phyloP scores from a whole-genome alignment of 2,113 vertebrate species.

The Romanogobio albipinnatus region DNA sequence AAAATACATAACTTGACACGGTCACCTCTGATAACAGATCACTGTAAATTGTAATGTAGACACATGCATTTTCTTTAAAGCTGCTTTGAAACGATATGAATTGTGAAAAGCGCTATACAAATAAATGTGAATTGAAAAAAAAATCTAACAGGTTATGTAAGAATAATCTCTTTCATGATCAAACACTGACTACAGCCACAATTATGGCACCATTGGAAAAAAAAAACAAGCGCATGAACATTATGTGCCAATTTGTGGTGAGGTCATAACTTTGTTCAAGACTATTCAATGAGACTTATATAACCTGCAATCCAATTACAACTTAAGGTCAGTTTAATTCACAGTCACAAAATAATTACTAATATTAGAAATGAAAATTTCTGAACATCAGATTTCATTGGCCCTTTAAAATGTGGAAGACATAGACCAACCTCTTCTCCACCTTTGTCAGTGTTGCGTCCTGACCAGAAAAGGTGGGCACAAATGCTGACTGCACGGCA shows the following conservation, averaged over 20 bases:
- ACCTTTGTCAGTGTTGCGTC: conserved; percentile 92
- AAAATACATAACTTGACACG: too few species aligned
- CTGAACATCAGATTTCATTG: not conserved
- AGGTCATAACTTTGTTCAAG: not conserved
- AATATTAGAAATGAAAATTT: not conserved
- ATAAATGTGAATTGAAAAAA: too few species aligned
- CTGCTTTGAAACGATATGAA: too few species aligned
- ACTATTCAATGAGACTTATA: not conserved
- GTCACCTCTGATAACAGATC: too few species aligned
- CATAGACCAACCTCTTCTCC: conserved; percentile 88
- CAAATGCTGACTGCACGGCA: conserved; percentile 96
- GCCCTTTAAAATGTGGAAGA: not conserved
- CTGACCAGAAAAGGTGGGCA: conserved; percentile 97
- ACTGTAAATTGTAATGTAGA: too few species aligned
- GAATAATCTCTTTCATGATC: not conserved
- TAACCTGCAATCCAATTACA: conserved; percentile 21
- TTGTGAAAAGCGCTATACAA: too few species aligned
- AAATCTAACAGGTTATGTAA: not conserved
- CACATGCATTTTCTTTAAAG: too few species aligned
- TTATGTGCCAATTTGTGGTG: not conserved
- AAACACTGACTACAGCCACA: not conserved
- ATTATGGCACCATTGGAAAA: not conserved
- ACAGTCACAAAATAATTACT: not conserved
- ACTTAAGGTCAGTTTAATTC: not conserved
- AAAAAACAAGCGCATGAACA: not conserved